Conservation (phyloP, 1,140 invertebrate genomes). For the Aleiodes sp. region DNA sequence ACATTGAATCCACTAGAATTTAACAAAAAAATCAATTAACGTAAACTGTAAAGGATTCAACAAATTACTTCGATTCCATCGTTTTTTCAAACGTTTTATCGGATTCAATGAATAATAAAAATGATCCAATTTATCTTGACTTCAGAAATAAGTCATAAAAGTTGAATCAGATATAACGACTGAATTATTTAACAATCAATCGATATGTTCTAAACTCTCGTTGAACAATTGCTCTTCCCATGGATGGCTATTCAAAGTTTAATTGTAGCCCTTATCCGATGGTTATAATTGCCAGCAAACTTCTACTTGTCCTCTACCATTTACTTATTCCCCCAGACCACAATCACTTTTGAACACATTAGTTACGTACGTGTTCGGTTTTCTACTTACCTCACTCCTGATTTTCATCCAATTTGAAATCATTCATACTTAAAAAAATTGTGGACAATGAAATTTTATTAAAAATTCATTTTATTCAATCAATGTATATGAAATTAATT, state of each 20-base stretch:
- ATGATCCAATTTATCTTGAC: too few relatives aligned
- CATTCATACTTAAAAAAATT: background rate
- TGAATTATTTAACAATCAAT: constrained; percentile 20
- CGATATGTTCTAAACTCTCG: constrained; percentile 1
- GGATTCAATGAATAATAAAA: too few relatives aligned
- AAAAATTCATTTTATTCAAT: background rate
- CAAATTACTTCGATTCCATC: too few relatives aligned
- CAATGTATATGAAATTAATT: background rate
- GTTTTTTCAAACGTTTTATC: too few relatives aligned
- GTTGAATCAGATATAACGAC: background rate
- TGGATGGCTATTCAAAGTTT: constrained; percentile 50
- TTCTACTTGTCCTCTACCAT: constrained; percentile 33
- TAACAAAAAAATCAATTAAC: too few relatives aligned
- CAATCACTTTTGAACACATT: constrained; percentile 39
- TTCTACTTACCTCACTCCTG: background rate
- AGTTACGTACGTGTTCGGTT: constrained; percentile 22
- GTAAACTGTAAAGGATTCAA: too few relatives aligned
- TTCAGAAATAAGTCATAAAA: background rate
- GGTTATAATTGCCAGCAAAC: constrained; percentile 47
- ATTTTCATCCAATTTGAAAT: background rate
- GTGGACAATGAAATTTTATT: background rate
- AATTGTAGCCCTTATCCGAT: constrained; percentile 53
- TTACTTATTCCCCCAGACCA: background rate
- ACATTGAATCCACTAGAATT: too few relatives aligned
- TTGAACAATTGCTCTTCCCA: constrained; percentile 21